phyloP scores from a whole-genome alignment of 2,113 vertebrate species.

The Corythaeola cristata region DNA sequence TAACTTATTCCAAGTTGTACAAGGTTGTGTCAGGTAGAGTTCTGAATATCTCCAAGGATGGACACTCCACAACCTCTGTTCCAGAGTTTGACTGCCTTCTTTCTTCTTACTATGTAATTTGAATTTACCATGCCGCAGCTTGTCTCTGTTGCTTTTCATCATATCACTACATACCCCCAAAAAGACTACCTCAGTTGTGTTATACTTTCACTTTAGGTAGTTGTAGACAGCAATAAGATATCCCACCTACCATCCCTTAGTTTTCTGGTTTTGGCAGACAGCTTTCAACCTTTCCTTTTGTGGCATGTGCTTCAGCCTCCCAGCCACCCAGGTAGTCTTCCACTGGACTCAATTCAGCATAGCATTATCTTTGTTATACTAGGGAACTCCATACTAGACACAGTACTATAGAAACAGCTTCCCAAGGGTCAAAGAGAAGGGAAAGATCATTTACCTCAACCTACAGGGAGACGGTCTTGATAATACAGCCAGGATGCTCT shows the following conservation, averaged over 20 bases:
- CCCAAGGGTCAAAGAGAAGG: background rate
- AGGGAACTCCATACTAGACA: too few species aligned
- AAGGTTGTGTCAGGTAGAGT: background rate
- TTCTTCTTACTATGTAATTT: background rate
- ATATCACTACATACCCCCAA: background rate
- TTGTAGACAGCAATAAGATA: background rate
- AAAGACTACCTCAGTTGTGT: background rate
- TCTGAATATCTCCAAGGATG: background rate
- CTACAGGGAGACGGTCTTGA: background rate
- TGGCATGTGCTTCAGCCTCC: background rate
- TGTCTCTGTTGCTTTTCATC: background rate
- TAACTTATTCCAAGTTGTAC: background rate
- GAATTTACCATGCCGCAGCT: background rate
- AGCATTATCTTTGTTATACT: background rate
- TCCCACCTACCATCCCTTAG: background rate
- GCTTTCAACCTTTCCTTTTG: background rate
- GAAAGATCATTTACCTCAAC: background rate
- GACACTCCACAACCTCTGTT: background rate
- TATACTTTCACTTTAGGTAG: background rate
- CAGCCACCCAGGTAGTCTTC: background rate
- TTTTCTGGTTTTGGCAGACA: background rate
- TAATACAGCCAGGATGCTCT: background rate
- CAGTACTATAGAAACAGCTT: background rate
- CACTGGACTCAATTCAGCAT: background rate
- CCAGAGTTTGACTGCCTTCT: background rate